phyloP scores from a whole-genome alignment of 2,797 vertebrate genomes.

The Notoglanidium macrostoma region DNA sequence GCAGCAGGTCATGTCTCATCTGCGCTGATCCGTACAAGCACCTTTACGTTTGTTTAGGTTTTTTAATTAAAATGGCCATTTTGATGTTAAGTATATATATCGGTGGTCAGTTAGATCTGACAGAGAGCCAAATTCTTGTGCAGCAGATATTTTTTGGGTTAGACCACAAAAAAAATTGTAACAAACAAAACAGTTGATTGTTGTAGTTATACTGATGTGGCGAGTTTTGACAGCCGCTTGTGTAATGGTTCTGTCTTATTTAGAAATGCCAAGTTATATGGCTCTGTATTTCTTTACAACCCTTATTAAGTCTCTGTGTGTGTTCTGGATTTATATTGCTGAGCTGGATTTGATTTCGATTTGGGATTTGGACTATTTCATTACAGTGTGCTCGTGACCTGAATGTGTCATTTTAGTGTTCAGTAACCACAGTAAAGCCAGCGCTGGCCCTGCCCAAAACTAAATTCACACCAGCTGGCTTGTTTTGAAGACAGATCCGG shows the following conservation, averaged over 20 bases:
- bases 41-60: background rate
- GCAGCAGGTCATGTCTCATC: background rate
- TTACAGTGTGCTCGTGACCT: background rate
- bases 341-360: background rate
- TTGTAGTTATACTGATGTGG: background rate
- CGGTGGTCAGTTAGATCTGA: background rate
- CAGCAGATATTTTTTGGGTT: background rate
- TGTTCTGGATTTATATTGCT: background rate
- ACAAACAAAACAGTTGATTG: background rate
- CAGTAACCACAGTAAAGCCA: conserved; percentile 34
- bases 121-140: background rate
- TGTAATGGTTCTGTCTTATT: background rate
- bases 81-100: background rate
- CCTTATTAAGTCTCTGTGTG: conserved; percentile 5
- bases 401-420: conserved; percentile 41
- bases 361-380: background rate
- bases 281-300: background rate
- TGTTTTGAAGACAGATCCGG: conserved; percentile 36
- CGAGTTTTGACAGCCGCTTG: background rate
- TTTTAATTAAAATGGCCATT: background rate
- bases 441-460: conserved; percentile 24
- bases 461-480: conserved; percentile 45
- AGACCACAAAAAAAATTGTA: background rate
- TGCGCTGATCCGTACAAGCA: background rate
- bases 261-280: background rate